A percentile compares a stretch with the other conserved stretches of the same genome.
These are phyloP conservation scores for Globodera rostochiensis DNA, from an alignment of 1,140 invertebrate genomes.

Conservation along the genomic window DNA sequence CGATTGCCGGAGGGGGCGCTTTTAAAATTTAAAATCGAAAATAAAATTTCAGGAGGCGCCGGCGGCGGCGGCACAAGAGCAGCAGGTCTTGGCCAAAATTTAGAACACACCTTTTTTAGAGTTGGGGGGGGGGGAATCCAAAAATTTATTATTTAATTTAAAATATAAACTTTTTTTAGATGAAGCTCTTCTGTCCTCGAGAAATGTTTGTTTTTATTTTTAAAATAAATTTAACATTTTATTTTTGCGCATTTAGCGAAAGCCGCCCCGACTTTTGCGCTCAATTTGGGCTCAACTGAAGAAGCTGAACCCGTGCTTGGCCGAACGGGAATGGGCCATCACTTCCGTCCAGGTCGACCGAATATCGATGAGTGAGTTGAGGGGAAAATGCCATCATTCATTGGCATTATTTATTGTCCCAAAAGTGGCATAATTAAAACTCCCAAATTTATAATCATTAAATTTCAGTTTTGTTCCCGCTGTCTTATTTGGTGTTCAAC, in stretches of 20 bases:
- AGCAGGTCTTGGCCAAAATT: too few relatives aligned
- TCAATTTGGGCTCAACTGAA: conserved; percentile 20
- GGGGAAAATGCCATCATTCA: not conserved
- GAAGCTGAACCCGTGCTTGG: conserved; percentile 34
- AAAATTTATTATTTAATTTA: too few relatives aligned
- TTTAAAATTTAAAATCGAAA: not conserved
- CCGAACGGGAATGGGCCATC: conserved; percentile 61
- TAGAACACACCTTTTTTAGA: too few relatives aligned
- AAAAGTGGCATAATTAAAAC: not conserved
- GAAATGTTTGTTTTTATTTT: conserved; percentile 7
- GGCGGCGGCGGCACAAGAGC: too few relatives aligned
- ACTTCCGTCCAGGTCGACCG: conserved; percentile 61
- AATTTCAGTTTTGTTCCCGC: conserved; percentile 25
- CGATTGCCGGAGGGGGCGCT: not conserved
- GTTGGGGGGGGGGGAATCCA: too few relatives aligned
- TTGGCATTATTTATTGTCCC: not conserved
- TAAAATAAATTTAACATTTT: conserved; percentile 21
- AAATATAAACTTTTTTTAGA: not conserved
- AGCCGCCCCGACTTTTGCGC: conserved; percentile 9
- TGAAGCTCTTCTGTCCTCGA: not conserved
- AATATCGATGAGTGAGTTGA: conserved; percentile 22
- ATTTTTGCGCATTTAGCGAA: not conserved
- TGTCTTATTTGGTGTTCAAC: conserved; percentile 32
- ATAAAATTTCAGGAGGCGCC: not conserved
- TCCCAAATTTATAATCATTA: conserved; percentile 9